Evolutionary conservation across 2,888 invertebrate genomes (phyloP).

Genomic region (Barypeithes pellucidus): DNA sequence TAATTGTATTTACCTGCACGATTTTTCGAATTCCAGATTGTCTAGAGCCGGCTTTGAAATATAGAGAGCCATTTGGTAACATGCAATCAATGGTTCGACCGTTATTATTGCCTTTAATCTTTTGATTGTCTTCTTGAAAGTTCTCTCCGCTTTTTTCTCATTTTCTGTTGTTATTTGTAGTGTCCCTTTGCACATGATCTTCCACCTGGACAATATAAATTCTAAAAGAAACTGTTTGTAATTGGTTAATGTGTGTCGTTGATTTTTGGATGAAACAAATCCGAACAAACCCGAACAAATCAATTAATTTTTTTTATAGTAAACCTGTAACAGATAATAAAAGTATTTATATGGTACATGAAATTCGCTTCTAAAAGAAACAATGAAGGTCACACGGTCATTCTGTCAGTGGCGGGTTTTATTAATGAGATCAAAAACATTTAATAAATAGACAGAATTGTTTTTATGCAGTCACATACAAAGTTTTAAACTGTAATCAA

Average conservation of each 20-base stretch:
- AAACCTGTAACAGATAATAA: background rate
- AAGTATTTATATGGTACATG: background rate
- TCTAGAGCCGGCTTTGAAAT: slow-evolving; percentile 70
- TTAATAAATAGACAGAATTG: too few relatives aligned
- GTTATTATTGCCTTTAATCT: slow-evolving; percentile 62
- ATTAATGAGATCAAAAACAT: background rate
- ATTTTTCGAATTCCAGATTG: slow-evolving; percentile 75
- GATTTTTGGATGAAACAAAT: background rate
- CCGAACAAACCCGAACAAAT: too few relatives aligned
- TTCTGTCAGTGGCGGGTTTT: too few relatives aligned
- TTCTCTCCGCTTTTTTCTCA: slow-evolving; percentile 29
- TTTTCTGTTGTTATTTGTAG: slow-evolving; percentile 10
- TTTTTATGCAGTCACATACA: too few relatives aligned
- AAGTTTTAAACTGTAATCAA: too few relatives aligned
- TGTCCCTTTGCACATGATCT: slow-evolving; percentile 18
- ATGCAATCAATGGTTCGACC: slow-evolving; percentile 66
- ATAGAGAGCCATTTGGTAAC: slow-evolving; percentile 64
- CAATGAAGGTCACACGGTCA: background rate
- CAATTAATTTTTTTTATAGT: background rate
- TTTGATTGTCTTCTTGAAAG: slow-evolving; percentile 53
- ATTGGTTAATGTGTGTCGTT: background rate
- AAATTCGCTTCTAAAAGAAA: background rate
- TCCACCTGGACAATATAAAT: background rate
- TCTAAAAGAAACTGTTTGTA: background rate
- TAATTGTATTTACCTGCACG: slow-evolving; percentile 68